phyloP scores from a whole-genome alignment of 2,888 invertebrate genomes.

The Epiperipatus broadwayi region DNA sequence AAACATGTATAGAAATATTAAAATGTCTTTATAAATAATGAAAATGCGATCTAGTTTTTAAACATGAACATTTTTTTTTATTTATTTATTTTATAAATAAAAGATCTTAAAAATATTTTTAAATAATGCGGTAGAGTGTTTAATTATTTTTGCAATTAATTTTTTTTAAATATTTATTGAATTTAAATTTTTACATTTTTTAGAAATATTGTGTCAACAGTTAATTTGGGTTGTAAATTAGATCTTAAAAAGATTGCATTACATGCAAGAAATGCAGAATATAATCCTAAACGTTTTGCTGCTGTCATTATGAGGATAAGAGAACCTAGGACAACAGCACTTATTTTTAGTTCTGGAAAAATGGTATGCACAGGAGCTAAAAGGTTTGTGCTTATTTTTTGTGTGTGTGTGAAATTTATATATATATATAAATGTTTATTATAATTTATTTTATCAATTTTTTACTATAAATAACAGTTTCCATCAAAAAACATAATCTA shows the following conservation, averaged over 20 bases:
- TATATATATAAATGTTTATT: too few species aligned
- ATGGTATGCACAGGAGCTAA: slow-evolving; percentile 75
- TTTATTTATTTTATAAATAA: too few species aligned
- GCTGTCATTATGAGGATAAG: slow-evolving; percentile 90
- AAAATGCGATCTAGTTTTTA: too few species aligned
- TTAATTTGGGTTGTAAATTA: slow-evolving; percentile 79
- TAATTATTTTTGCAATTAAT: too few species aligned
- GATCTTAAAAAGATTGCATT: slow-evolving; percentile 92
- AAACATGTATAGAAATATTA: too few species aligned
- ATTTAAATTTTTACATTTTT: slow-evolving; percentile 20
- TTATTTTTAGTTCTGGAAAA: slow-evolving; percentile 65
- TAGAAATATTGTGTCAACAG: slow-evolving; percentile 95
- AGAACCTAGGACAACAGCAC: slow-evolving; percentile 56
- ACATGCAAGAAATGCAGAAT: slow-evolving; percentile 94
- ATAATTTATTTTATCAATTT: too few species aligned
- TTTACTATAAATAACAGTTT: background rate
- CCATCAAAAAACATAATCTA: background rate
- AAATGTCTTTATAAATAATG: too few species aligned
- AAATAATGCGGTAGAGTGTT: too few species aligned
- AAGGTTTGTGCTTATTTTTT: slow-evolving; percentile 27
- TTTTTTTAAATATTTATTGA: too few species aligned
- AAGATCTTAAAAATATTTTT: too few species aligned
- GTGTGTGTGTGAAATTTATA: background rate
- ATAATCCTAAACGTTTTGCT: slow-evolving; percentile 96
- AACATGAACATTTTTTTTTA: too few species aligned